Evolutionary conservation across 2,797 vertebrate species (phyloP), one percentile per base, ranked within the genome.

Genomic region (Alouatta caraya): DNA sequence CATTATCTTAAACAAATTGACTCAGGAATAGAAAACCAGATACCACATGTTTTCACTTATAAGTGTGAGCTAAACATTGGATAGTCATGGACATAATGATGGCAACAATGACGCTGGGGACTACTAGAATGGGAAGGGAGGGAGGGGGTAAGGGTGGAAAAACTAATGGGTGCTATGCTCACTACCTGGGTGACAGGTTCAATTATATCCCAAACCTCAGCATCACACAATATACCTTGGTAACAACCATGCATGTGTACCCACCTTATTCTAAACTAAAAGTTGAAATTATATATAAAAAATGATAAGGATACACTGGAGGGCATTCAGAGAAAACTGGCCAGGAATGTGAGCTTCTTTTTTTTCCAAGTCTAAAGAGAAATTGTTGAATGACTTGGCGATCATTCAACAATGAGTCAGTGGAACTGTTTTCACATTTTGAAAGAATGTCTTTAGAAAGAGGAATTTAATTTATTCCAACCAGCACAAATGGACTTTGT

Each of bases 401-500:
- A 67, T 67, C 64, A n/a, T 67, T 67, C 64, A 67, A 67, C 64
- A n/a, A 67, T n/a, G 64, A 67, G 84, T 82, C 37, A 46, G 6
- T 86, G 14, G 80, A 72, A 78, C 5, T 44, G 24, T 42, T 42
- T 72, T 75, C 67, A 75, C 9, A 48, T 96, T 95, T 93, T 48
- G 8, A 97, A 55, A 76, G 21, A 96, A 91, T 39, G 6, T 24
- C 52, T 42, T 82, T 88, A 90, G 44, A 28, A 96, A 93, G 67
- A 84, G 10, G 52, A 88, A 48, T 52, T 39, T 33, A 19, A 73
- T 78, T 55, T 55, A 81, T 72, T 94, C 11, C 19, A 92, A 19
- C 1, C 50, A 52, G 21, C 28, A 82, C 12, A 50, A 95, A 87
- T 42, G 17, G 46, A 11, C 26, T 44, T 80, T 73, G 26, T 78